Conservation (phyloP, 64 coral and sea anemone genomes). For the Platygyra sinensis region DNA sequence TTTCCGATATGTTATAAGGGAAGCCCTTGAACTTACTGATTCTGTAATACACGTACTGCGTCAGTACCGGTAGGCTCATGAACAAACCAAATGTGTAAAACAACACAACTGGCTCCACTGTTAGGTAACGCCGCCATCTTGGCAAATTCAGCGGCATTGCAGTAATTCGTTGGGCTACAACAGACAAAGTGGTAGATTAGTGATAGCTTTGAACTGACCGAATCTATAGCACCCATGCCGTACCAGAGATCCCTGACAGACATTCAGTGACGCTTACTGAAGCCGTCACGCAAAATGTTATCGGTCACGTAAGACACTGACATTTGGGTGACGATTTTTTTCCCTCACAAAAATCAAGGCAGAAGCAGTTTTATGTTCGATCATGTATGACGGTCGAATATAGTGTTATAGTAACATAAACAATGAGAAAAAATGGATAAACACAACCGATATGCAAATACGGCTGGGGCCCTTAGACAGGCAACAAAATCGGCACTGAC, state of each 20-base stretch:
- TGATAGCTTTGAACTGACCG: background rate
- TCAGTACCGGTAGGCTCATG: slow-evolving; percentile 77
- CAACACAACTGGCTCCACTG: slow-evolving; percentile 89
- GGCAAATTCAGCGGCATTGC: slow-evolving; percentile 46
- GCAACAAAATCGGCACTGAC: background rate
- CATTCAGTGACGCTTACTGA: background rate
- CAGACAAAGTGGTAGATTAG: background rate
- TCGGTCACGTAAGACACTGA: background rate
- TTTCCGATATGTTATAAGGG: slow-evolving; percentile 53
- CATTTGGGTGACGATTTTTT: background rate
- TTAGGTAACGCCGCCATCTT: slow-evolving; percentile 76
- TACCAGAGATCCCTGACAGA: too few relatives aligned
- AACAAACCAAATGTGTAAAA: slow-evolving; percentile 91
- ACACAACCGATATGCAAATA: background rate
- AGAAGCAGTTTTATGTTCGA: background rate
- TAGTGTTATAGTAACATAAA: background rate
- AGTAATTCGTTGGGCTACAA: background rate
- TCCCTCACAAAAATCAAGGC: too few relatives aligned
- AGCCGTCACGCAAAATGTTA: background rate
- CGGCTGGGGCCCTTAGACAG: background rate
- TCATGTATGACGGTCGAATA: background rate
- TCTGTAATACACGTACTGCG: slow-evolving; percentile 86
- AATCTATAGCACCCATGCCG: too few relatives aligned
- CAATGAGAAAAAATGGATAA: background rate
- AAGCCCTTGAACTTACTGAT: slow-evolving; percentile 89